Conservation (phyloP, 2,797 vertebrate genomes). For the Gymnopithys bicolor region DNA sequence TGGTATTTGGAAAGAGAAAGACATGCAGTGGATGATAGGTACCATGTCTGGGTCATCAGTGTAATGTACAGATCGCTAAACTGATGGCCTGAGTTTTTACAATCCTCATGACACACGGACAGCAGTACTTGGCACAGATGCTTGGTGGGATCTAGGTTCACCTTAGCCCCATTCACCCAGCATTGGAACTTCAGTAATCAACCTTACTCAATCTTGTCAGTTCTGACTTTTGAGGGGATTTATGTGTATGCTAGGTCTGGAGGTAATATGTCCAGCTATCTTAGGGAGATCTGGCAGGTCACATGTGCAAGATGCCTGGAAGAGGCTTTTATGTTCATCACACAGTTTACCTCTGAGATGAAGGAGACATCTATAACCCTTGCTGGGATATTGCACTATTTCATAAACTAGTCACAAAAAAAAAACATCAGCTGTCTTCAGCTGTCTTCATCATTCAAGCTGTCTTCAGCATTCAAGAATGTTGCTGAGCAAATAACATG, state of each 20-base stretch:
- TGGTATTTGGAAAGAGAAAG: background rate
- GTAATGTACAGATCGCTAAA: background rate
- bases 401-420: background rate
- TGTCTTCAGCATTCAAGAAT: background rate
- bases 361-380: background rate
- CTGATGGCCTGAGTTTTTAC: background rate
- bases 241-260: background rate
- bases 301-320: background rate
- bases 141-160: background rate
- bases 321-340: background rate
- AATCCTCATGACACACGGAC: background rate
- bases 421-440: background rate
- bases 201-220: background rate
- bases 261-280: background rate
- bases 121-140: background rate
- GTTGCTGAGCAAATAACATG: background rate
- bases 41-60: background rate
- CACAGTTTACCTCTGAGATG: background rate
- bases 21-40: background rate
- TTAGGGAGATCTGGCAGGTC: background rate
- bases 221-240: background rate
- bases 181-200: background rate
- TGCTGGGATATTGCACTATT: background rate
- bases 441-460: too few species aligned
- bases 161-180: background rate